A percentile compares a stretch with the other conserved stretches of the same genome.
Conservation (phyloP, 64 coral and sea anemone species). For the Dendronephthya gigantea region DNA sequence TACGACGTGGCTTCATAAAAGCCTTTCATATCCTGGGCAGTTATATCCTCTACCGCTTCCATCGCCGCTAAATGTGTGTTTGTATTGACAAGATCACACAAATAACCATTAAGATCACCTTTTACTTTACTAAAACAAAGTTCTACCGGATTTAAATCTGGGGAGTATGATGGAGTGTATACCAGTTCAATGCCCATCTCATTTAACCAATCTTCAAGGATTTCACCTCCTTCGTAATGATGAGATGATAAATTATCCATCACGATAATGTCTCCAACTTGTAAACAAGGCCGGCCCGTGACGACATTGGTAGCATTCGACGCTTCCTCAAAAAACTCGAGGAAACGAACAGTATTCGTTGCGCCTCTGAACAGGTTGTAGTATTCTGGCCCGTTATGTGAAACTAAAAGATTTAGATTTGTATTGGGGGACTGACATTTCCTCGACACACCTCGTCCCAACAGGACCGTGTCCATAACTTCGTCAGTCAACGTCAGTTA, state of each 20-base stretch:
- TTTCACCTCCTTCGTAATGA: slow-evolving; percentile 35
- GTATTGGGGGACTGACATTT: slow-evolving; percentile 29
- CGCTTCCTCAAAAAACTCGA: slow-evolving; percentile 18
- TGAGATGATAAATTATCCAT: slow-evolving; percentile 47
- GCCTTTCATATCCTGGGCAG: neutral
- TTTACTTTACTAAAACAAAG: slow-evolving; percentile 17
- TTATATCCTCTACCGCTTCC: slow-evolving; percentile 8
- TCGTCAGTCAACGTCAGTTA: slow-evolving; percentile 10
- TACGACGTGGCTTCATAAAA: slow-evolving; percentile 23
- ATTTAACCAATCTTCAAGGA: slow-evolving; percentile 23
- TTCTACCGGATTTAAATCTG: slow-evolving; percentile 34
- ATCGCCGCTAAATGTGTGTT: slow-evolving; percentile 5
- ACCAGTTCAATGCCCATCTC: slow-evolving; percentile 32
- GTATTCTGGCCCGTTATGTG: slow-evolving; percentile 23
- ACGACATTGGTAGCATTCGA: slow-evolving; percentile 2
- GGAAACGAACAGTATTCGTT: slow-evolving; percentile 24
- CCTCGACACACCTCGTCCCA: slow-evolving; percentile 25
- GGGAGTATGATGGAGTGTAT: slow-evolving; percentile 26
- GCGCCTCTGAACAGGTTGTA: slow-evolving; percentile 13
- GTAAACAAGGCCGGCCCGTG: slow-evolving; percentile 8
- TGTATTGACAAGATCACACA: neutral
- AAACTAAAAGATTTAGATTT: slow-evolving; percentile 30
- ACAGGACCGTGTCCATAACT: slow-evolving; percentile 30
- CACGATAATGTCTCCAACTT: slow-evolving; percentile 33
- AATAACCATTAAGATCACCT: slow-evolving; percentile 7